Evolutionary conservation across 2,113 vertebrate species (phyloP).

Genomic region (Cettia cetti): DNA sequence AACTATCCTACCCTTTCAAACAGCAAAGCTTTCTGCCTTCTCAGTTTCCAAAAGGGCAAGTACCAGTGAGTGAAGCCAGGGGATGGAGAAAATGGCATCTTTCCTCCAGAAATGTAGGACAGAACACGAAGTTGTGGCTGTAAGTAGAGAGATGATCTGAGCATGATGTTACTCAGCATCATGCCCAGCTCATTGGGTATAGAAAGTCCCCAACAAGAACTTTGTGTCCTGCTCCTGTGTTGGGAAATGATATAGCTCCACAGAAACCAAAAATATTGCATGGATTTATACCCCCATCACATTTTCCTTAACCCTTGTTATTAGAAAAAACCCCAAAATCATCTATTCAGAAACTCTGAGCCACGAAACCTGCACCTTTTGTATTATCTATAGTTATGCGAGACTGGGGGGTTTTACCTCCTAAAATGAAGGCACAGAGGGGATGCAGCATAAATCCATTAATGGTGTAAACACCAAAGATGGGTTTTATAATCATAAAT

Average conservation of each 20-base stretch:
- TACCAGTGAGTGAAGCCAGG: background rate
- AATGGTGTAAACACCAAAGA: background rate
- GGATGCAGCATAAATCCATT: background rate
- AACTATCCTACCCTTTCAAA: background rate
- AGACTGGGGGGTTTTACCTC: background rate
- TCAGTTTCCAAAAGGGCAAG: background rate
- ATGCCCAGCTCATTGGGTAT: fast-evolving
- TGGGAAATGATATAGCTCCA: background rate
- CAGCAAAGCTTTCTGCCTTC: background rate
- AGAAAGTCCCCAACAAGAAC: background rate
- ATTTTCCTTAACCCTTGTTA: background rate
- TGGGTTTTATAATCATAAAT: background rate
- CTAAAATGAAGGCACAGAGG: background rate
- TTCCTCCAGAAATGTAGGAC: background rate
- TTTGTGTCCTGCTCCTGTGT: background rate
- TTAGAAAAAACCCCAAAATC: background rate
- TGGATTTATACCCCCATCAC: background rate
- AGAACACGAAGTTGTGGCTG: fast-evolving
- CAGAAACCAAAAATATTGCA: background rate
- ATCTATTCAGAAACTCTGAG: background rate
- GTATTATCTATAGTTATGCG: background rate
- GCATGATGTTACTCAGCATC: background rate
- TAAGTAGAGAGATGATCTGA: background rate
- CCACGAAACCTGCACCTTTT: background rate
- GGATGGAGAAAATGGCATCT: background rate